Evolutionary conservation across 1,140 invertebrate genomes (phyloP), one percentile per base, ranked within the genome.

Genomic region (Luehdorfia chinensis): DNA sequence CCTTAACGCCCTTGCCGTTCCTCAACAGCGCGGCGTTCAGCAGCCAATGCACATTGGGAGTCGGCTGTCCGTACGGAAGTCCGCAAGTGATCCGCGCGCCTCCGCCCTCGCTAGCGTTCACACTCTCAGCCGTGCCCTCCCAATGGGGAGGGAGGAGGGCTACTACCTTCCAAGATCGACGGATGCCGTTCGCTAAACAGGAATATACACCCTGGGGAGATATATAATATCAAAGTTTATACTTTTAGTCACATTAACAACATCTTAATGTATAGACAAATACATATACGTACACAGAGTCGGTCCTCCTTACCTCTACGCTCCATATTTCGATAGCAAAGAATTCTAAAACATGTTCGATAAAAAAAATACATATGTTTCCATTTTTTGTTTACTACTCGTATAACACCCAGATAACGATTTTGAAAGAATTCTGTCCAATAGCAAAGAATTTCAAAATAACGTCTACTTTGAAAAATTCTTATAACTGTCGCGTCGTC

Each of bases 11-110:
- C 15, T 84, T 79, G 50, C 92, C 91, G 39, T 79, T 86, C 2
- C 77, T 71, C 1, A 93, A 75, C 11, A 91, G 83, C 44, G 93
- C 89, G 0, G 95, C 95, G 69, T 97, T 97, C 5, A 96, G 90
- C 15, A 96, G 78, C 96, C 96, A 98, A 37, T 92, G 90, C 4
- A 96, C 86, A 0, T 80, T 81, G 0, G 95, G 95, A 30, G 89
- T 75, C 0, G 95, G 94, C 31, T 91, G 86, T 0, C 95, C 95
- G 1, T 81, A 86, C 0, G 92, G 91, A 0, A 66, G 75, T 44
- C 72, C 84, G 66, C 65, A 91, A 1, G 59, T 81, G 69, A 74
- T 84, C 60, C 43, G 77, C 30, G 51, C 88, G 51, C 23, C 80
- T 55, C 45, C 87, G 21, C 59, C 80, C 54, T 66, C 74, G 34